phyloP scores from a whole-genome alignment of 2,797 vertebrate genomes.

The Tokudaia tokunoshimensis region DNA sequence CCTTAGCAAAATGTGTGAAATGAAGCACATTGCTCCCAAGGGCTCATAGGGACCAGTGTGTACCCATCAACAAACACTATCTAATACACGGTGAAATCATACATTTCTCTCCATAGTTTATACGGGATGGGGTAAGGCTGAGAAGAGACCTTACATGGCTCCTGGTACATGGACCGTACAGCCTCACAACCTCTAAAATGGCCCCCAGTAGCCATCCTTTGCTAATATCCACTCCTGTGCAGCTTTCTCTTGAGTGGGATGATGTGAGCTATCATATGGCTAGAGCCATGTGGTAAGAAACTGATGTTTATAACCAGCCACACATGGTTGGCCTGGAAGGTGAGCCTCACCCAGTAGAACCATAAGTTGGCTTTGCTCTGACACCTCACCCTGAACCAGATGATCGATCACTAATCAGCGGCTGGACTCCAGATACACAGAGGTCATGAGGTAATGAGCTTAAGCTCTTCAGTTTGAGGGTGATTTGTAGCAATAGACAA shows the following conservation, averaged over 20 bases:
- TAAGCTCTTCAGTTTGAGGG: neutral
- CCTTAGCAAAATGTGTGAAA: conserved; percentile 43
- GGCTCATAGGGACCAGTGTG: conserved; percentile 32
- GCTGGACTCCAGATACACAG: neutral
- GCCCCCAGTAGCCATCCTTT: neutral
- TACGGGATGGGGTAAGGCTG: neutral
- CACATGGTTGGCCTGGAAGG: accelerated
- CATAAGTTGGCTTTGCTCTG: neutral
- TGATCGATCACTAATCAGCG: neutral
- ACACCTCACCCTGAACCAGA: neutral
- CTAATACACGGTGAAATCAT: conserved; percentile 29
- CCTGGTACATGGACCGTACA: neutral
- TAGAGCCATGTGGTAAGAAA: neutral
- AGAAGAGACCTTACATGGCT: neutral
- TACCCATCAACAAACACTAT: conserved; percentile 32
- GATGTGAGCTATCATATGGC: neutral
- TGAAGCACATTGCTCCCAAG: conserved; percentile 45
- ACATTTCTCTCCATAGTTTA: conserved; percentile 26
- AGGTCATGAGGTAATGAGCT: neutral
- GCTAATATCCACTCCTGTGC: neutral
- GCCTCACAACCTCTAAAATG: neutral
- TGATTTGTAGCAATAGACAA: neutral
- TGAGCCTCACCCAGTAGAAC: neutral
- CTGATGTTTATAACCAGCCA: neutral
- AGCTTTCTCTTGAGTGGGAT: neutral